Conservation (phyloP, 2,797 vertebrate species). For the Argya squamiceps region DNA sequence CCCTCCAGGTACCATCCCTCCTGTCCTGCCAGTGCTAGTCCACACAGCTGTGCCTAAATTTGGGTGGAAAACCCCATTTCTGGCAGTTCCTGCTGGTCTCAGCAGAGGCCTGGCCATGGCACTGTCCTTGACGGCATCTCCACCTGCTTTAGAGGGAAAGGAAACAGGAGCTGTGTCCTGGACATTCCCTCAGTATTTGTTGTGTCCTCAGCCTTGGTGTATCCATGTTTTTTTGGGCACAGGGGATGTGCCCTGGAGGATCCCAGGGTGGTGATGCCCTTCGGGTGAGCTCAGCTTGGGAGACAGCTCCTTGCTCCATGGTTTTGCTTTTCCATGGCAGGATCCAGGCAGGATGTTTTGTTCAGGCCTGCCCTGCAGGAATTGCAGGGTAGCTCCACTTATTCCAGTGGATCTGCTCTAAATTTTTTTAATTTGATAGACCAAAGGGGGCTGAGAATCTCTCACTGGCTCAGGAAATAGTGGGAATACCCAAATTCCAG, state of each 20-base stretch:
- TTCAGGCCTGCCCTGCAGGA: not conserved
- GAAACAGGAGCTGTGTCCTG: not conserved
- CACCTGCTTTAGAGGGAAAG: not conserved
- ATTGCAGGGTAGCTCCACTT: not conserved
- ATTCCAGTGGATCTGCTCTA: not conserved
- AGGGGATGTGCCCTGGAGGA: not conserved
- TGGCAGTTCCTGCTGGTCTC: not conserved
- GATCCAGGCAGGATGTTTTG: not conserved
- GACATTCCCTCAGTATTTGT: accelerated
- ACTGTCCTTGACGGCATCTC: not conserved
- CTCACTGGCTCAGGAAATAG: not conserved
- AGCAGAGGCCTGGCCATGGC: not conserved
- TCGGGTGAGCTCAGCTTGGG: accelerated
- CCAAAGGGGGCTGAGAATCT: not conserved
- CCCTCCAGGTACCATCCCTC: not conserved
- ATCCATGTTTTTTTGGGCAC: accelerated
- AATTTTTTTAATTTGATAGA: not conserved
- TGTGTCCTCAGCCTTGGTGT: not conserved
- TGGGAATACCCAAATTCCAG: not conserved
- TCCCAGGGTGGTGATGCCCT: not conserved
- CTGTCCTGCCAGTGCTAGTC: not conserved
- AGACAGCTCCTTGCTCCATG: not conserved
- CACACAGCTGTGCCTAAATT: not conserved
- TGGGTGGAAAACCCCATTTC: not conserved
- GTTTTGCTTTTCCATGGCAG: not conserved